Evolutionary conservation across 2,113 vertebrate species (phyloP), one percentile per base, ranked within the genome.

Genomic region (Caretta caretta): DNA sequence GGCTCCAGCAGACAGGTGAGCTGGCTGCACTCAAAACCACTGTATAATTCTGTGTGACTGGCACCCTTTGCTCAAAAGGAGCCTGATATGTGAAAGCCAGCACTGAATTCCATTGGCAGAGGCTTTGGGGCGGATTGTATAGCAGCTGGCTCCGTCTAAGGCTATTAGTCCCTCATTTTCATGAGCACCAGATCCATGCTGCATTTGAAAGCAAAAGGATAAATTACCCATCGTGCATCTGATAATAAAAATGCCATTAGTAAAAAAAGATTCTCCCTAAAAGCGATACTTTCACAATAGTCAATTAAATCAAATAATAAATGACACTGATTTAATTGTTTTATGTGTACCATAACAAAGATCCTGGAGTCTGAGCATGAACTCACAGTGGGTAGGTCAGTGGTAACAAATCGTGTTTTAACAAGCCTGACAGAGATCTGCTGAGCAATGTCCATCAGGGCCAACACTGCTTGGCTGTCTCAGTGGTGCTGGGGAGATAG

Each of bases 401-500:
- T 5, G 80, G 95, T 96, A 97, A 95, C 38, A 2, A 79, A 96
- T 90, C 93, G 96, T 97, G 95, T 97, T 98, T 97, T 93, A 84
- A 97, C 80, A 97, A 96, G 91, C 22, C 93, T 92, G 97, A 97
- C 97, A 97, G 97, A 95, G 96, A 97, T 97, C 97, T 97, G 96
- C 97, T 97, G 97, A 98, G 93, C 92, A 93, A 96, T 90, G 89
- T 94, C 86, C 95, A 94, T 0, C 0, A 8, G 53, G 94, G 95
- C 97, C 97, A 98, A 84, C 87, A 88, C 94, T 0, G 57, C 91
- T 96, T 96, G 96, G 97, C 96, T 90, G 93, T 42, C 93, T 96
- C 90, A 1, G 1, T 20, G 83, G 95, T 14, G 87, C 91, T 93
- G 85, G 79, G 84, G 96, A 95, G 96, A 96, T 27, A 86, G 88